Conservation (phyloP, 1,140 invertebrate species). For the Mycetomoellerius zeteki region DNA sequence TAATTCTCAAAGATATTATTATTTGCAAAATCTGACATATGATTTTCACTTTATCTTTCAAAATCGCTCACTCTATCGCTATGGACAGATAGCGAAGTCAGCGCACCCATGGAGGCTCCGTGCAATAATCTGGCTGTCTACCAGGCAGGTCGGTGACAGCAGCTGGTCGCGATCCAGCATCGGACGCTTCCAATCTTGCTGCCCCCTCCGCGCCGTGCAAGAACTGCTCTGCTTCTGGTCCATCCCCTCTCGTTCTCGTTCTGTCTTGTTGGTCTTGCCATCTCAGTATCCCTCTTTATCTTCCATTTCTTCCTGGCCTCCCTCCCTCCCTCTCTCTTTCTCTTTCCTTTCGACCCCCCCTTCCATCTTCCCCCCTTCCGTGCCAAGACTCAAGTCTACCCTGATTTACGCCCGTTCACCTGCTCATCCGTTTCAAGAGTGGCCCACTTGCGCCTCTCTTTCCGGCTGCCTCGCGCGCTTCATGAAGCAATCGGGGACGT, state of each 20-base stretch:
- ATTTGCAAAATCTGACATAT: slow-evolving; percentile 18
- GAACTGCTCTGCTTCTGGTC: slow-evolving; percentile 52
- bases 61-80: slow-evolving; percentile 24
- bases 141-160: slow-evolving; percentile 73
- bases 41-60: slow-evolving; percentile 11
- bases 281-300: slow-evolving; percentile 41
- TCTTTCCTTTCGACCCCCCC: slow-evolving; percentile 44
- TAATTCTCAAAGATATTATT: slow-evolving; percentile 8
- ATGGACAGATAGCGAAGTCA: slow-evolving; percentile 20
- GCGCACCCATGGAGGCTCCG: slow-evolving; percentile 37
- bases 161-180: slow-evolving; percentile 76
- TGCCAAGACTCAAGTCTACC: slow-evolving; percentile 68
- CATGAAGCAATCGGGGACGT: slow-evolving; percentile 38
- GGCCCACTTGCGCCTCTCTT: slow-evolving; percentile 78
- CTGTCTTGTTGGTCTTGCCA: not conserved
- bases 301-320: slow-evolving; percentile 31
- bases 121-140: slow-evolving; percentile 70
- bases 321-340: not conserved
- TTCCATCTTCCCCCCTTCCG: slow-evolving; percentile 37
- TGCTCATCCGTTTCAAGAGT: slow-evolving; percentile 81
- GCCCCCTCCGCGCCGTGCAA: slow-evolving; percentile 30
- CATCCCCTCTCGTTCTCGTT: slow-evolving; percentile 48
- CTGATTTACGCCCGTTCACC: slow-evolving; percentile 82
- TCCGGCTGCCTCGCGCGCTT: slow-evolving; percentile 69
- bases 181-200: slow-evolving; percentile 53